Conservation (phyloP, 2,113 vertebrate species). For the Petromus typicus region DNA sequence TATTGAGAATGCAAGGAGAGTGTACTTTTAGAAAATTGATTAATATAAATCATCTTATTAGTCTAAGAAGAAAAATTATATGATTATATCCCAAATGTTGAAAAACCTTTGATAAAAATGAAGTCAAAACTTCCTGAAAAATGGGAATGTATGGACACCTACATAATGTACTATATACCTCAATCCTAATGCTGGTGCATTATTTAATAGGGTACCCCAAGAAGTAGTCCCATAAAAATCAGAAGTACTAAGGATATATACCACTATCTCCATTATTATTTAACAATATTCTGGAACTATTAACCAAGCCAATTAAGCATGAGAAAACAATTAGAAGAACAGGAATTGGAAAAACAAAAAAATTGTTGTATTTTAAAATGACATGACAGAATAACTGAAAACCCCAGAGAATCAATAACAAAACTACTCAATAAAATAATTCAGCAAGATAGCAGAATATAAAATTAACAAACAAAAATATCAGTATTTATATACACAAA, state of each 20-base stretch:
- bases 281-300: conserved; percentile 1
- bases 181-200: background rate
- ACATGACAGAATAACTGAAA: background rate
- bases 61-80: conserved; percentile 13
- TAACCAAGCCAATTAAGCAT: background rate
- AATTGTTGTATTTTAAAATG: conserved; percentile 17
- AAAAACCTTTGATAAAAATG: conserved; percentile 42
- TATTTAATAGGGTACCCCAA: background rate
- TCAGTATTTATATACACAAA: background rate
- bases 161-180: background rate
- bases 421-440: conserved; percentile 46
- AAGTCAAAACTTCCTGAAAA: conserved; percentile 36
- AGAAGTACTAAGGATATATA: background rate
- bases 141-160: background rate
- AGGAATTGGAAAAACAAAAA: conserved; percentile 23
- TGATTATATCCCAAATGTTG: background rate
- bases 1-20: conserved; percentile 19
- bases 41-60: background rate
- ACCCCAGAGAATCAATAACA: conserved; percentile 12
- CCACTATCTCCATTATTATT: background rate
- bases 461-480: conserved; percentile 39
- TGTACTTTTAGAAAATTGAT: conserved; percentile 20
- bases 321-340: conserved; percentile 22
- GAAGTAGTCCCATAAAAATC: background rate
- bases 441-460: background rate